Conservation (phyloP, 2,113 vertebrate genomes). For the Diglossa brunneiventris region DNA sequence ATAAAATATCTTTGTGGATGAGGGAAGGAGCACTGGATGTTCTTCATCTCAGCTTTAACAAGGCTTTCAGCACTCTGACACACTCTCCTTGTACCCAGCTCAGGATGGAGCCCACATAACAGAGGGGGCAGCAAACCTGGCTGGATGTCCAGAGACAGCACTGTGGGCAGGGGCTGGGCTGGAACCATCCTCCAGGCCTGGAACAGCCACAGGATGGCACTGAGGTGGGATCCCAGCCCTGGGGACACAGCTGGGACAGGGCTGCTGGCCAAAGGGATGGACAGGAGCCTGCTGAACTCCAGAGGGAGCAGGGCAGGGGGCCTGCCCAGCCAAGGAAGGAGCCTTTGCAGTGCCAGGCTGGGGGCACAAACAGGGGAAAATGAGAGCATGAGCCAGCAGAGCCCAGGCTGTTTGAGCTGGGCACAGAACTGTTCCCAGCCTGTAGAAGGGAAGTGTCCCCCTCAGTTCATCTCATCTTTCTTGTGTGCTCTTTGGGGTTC, state of each 20-base stretch:
- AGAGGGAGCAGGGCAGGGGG: neutral
- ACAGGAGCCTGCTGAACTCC: neutral
- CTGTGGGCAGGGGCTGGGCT: neutral
- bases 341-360: neutral
- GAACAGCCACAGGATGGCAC: neutral
- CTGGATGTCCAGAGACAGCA: neutral
- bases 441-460: fast-evolving
- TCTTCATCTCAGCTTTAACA: neutral
- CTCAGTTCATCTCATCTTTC: neutral
- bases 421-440: neutral
- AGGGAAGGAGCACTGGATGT: neutral
- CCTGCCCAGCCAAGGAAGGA: neutral
- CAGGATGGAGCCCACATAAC: neutral
- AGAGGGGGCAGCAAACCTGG: neutral
- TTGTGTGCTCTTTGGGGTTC: neutral
- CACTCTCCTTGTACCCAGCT: neutral
- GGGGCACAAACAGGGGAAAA: neutral
- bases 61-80: neutral
- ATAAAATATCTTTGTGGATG: neutral
- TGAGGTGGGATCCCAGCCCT: neutral
- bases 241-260: neutral
- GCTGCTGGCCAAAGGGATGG: neutral
- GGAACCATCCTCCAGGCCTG: neutral
- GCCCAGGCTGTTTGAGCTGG: neutral
- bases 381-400: fast-evolving